Evolutionary conservation across 2,113 vertebrate genomes (phyloP).

Genomic region (Cyprinodon variegatus): DNA sequence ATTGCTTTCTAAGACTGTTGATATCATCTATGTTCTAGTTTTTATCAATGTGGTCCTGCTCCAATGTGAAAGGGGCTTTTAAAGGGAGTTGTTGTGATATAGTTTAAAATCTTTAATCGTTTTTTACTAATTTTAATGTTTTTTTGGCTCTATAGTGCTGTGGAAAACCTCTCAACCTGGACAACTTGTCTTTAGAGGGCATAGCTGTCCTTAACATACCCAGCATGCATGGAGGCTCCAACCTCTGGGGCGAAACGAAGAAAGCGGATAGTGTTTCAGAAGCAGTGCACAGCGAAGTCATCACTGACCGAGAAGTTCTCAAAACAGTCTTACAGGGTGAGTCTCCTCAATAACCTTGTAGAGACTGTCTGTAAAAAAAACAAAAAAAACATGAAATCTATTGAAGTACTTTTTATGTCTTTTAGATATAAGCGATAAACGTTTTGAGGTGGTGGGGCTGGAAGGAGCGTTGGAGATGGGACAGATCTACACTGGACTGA

Average conservation of each 20-base stretch:
- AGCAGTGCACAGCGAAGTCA: conserved; percentile 74
- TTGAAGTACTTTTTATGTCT: background rate
- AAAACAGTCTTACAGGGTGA: conserved; percentile 86
- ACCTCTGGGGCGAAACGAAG: conserved; percentile 92
- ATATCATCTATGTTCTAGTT: too few species aligned
- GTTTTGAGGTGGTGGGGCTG: conserved; percentile 88
- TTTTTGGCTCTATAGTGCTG: conserved; percentile 79
- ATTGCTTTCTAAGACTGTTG: too few species aligned
- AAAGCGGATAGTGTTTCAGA: conserved; percentile 65
- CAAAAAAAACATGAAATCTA: background rate
- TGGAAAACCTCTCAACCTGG: conserved; percentile 84
- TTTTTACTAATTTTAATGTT: background rate
- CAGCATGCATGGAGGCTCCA: conserved; percentile 93
- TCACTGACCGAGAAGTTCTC: conserved; percentile 84
- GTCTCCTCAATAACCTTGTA: background rate
- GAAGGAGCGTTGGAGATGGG: conserved; percentile 90
- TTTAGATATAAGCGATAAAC: conserved; percentile 85
- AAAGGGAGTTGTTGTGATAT: too few species aligned
- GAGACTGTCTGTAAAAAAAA: too few species aligned
- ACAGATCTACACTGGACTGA: conserved; percentile 90
- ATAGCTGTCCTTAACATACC: conserved; percentile 92
- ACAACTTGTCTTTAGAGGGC: conserved; percentile 82
- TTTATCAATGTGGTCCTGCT: too few species aligned
- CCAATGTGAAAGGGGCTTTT: too few species aligned
- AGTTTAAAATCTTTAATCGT: too few species aligned